phyloP scores from a whole-genome alignment of 2,888 invertebrate species.

The Hyalella azteca region DNA sequence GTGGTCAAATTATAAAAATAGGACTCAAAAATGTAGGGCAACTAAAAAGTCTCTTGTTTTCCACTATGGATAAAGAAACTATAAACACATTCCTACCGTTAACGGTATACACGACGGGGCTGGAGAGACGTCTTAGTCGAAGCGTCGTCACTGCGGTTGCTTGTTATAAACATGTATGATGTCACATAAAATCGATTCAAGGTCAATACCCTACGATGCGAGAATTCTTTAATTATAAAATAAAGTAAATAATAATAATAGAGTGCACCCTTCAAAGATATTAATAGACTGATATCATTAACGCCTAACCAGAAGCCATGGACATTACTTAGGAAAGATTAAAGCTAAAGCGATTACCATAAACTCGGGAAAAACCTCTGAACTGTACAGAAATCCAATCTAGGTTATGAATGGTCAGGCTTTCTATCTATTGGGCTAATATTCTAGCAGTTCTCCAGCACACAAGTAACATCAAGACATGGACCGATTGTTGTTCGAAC shows the following conservation, averaged over 20 bases:
- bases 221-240: background rate
- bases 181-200: background rate
- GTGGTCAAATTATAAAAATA: no score
- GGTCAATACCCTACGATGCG: background rate
- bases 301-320: background rate
- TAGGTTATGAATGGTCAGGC: constrained; percentile 9
- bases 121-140: no score
- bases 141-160: no score
- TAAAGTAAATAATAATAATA: background rate
- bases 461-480: background rate
- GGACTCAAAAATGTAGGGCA: no score
- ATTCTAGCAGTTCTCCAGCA: constrained; percentile 9
- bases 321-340: constrained; percentile 24
- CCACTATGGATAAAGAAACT: no score
- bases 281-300: constrained; percentile 7
- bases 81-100: no score
- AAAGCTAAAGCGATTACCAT: constrained; percentile 28
- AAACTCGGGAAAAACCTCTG: constrained; percentile 27
- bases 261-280: constrained; percentile 11
- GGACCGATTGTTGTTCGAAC: no score
- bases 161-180: no score
- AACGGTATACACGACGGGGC: no score
- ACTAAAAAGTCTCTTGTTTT: no score
- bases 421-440: constrained; percentile 16
- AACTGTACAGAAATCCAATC: constrained; percentile 28